Evolutionary conservation across 2,888 invertebrate genomes (phyloP).

Genomic region (Isoperla grammatica): DNA sequence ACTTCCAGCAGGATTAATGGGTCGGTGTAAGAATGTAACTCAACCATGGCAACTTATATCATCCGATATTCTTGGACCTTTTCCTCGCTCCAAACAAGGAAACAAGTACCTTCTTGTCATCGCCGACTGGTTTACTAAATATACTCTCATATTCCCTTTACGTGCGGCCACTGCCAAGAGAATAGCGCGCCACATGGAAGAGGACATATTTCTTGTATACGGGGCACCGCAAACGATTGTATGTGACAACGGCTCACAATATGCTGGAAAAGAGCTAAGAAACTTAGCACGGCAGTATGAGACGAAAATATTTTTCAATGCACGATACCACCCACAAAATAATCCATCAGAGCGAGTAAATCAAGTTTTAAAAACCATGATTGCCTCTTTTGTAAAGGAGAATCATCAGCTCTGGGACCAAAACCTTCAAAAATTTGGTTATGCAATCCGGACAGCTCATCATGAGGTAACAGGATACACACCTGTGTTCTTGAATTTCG

Average conservation of each 20-base stretch:
- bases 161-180: slow-evolving; percentile 28
- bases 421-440: slow-evolving; percentile 34
- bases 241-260: no score
- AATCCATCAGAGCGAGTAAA: no score
- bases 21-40: not conserved
- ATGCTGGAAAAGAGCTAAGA: no score
- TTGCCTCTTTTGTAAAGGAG: slow-evolving; percentile 33
- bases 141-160: slow-evolving; percentile 33
- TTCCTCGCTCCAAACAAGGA: slow-evolving; percentile 3
- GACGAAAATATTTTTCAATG: slow-evolving; percentile 29
- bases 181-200: slow-evolving; percentile 28
- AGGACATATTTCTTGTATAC: slow-evolving; percentile 29
- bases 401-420: slow-evolving; percentile 35
- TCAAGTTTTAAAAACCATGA: no score
- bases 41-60: slow-evolving; percentile 3
- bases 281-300: slow-evolving; percentile 28
- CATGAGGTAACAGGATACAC: slow-evolving; percentile 31
- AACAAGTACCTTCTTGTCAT: slow-evolving; percentile 34
- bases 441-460: slow-evolving; percentile 35
- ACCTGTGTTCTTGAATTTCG: slow-evolving; percentile 32
- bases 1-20: slow-evolving; percentile 21
- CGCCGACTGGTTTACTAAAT: slow-evolving; percentile 30
- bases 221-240: slow-evolving; percentile 31
- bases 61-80: slow-evolving; percentile 2
- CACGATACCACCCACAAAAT: no score